phyloP scores from a whole-genome alignment of 2,113 vertebrate genomes.

The Osmerus eperlanus region DNA sequence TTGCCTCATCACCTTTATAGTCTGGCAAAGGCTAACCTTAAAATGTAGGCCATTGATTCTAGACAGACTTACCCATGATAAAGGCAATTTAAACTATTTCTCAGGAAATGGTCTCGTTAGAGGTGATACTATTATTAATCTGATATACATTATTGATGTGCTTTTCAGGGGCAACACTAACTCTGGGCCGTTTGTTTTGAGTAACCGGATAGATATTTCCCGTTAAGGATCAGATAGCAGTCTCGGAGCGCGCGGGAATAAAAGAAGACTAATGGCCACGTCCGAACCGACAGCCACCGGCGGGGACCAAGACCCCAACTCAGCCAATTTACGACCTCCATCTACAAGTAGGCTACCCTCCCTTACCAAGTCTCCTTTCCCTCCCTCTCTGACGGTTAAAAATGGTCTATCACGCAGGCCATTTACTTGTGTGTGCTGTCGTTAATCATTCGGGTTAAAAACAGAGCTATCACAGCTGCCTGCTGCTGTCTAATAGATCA shows the following conservation, averaged over 20 bases:
- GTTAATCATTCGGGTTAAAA: constrained; percentile 72
- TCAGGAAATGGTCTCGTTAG: too few species aligned
- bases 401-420: constrained; percentile 56
- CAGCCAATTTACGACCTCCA: constrained; percentile 88
- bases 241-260: constrained; percentile 21
- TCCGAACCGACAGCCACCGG: constrained; percentile 87
- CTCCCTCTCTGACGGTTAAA: constrained; percentile 57
- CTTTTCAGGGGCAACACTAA: constrained; percentile 16
- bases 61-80: too few species aligned
- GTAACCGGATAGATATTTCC: constrained; percentile 40
- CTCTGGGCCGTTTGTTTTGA: constrained; percentile 48
- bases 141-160: background rate
- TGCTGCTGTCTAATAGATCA: constrained; percentile 53
- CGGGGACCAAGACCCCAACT: constrained; percentile 83
- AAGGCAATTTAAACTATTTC: too few species aligned
- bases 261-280: constrained; percentile 82
- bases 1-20: background rate
- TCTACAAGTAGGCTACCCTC: constrained; percentile 83
- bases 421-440: constrained; percentile 62
- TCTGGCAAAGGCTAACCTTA: background rate
- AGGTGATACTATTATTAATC: background rate
- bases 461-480: constrained; percentile 70
- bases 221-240: constrained; percentile 40
- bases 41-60: background rate
- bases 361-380: constrained; percentile 10